These are phyloP conservation scores for Rhinolophus sinicus DNA, from an alignment of 2,113 vertebrate genomes.

Conservation along the genomic window DNA sequence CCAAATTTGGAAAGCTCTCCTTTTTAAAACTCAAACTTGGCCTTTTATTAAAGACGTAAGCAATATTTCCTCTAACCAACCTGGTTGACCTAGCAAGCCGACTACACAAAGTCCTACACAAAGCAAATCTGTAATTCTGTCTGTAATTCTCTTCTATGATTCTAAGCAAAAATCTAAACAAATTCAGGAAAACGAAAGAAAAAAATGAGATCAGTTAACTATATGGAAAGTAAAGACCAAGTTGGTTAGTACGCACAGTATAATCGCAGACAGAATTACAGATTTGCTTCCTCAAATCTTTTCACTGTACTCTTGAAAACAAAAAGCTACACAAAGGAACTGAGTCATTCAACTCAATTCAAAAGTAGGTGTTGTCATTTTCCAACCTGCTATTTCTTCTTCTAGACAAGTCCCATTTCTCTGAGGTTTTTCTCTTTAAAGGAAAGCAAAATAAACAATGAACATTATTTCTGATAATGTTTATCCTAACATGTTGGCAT, in stretches of 20 bases:
- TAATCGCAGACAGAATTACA: background rate
- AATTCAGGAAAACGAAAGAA: background rate
- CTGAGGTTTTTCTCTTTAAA: conserved; percentile 48
- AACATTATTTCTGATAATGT: conserved; percentile 12
- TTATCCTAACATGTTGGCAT: background rate
- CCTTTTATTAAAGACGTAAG: conserved; percentile 62
- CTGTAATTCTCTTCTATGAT: background rate
- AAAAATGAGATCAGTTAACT: background rate
- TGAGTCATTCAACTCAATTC: conserved; percentile 8
- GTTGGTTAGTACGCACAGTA: background rate
- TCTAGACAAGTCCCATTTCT: background rate
- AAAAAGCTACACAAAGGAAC: conserved; percentile 45
- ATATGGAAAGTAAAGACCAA: background rate
- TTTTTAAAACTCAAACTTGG: conserved; percentile 5
- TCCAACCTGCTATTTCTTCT: conserved; percentile 21
- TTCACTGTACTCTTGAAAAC: conserved; percentile 21
- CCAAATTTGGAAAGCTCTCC: conserved; percentile 51
- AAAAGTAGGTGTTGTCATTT: conserved; percentile 23
- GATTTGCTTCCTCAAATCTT: conserved; percentile 49
- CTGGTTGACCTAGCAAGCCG: conserved; percentile 52
- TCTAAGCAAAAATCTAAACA: background rate
- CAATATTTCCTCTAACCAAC: conserved; percentile 58
- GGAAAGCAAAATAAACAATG: no score
- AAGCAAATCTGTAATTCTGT: background rate
- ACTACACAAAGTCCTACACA: conserved; percentile 40